Evolutionary conservation across 2,113 vertebrate species (phyloP), one percentile per base, ranked within the genome.

Genomic region (Acrocephalus arundinaceus): DNA sequence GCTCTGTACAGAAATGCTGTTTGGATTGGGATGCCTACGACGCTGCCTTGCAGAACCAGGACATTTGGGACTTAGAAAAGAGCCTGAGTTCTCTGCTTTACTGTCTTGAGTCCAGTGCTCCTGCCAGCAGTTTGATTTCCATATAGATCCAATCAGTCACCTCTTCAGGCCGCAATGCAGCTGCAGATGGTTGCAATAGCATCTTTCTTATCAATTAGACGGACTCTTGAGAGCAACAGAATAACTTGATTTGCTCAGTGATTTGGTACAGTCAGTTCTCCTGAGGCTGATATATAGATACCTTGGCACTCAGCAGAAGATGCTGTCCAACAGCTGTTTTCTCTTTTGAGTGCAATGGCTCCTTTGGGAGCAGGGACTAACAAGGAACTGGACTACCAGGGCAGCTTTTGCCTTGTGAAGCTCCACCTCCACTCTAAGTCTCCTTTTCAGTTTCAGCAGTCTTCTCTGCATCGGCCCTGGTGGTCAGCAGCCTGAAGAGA

Each of bases 171-270:
- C 37, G 30, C 72, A 85, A 14, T 30, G 55, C 37, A 54, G 19
- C 24, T 51, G 41, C 67, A 73, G 20, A n/a, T 35, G 21, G 16
- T 61, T 70, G 68, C 55, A 81, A 16, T 23, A 51, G 33, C 15
- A 19, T 27, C 39, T 73, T 84, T 73, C 31, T 70, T 43, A 24
- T 45, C 65, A 43, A 33, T 75, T 82, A 37, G 48, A 27, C 24
- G 49, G 31, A 4, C 14, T 22, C 16, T 5, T 77, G 24, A 62
- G 37, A 75, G 8, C 25, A 22, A 21, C 0, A 0, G n/a, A 23
- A 72, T 57, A 84, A 45, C 4, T 4, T 46, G 68, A 48, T 22
- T 21, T 74, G 27, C 37, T 16, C 23, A 16, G 52, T 49, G 33
- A 27, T 46, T 78, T 82, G 17, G 22, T 76, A 37, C 46, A 33